Conservation (phyloP, 2,113 vertebrate species). For the Leptobrachium leishanense region DNA sequence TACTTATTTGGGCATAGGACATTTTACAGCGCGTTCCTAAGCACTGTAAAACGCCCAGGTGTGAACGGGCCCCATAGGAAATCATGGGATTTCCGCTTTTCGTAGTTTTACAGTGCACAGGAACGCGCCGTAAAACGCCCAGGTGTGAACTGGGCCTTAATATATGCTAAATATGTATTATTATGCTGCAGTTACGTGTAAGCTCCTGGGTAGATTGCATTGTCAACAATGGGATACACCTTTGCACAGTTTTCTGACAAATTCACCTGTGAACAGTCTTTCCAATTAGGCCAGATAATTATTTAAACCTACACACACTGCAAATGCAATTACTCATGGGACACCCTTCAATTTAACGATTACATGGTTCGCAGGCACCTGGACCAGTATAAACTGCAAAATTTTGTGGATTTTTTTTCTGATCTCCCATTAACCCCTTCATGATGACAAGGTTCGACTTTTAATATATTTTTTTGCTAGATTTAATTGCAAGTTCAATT, state of each 20-base stretch:
- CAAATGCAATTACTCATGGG: background rate
- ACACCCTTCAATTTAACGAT: background rate
- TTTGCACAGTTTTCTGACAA: background rate
- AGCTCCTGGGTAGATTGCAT: background rate
- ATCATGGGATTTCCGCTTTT: no score
- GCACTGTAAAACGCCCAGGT: no score
- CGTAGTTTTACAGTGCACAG: no score
- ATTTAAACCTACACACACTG: background rate
- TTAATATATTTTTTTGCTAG: no score
- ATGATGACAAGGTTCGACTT: no score
- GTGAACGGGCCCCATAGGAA: no score
- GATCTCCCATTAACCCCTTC: no score
- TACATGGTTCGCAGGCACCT: background rate
- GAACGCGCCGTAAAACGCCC: no score
- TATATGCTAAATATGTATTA: conserved; percentile 43
- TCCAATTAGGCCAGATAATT: background rate
- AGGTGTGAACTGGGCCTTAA: no score
- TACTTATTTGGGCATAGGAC: no score
- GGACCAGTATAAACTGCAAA: background rate
- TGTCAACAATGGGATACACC: background rate
- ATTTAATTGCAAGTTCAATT: no score
- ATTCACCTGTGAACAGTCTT: background rate
- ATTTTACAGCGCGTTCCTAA: no score
- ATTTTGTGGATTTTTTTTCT: background rate
- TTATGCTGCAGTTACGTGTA: background rate